Evolutionary conservation across 2,888 invertebrate genomes (phyloP), one percentile per base, ranked within the genome.

Genomic region (Metopia argyrocephala): DNA sequence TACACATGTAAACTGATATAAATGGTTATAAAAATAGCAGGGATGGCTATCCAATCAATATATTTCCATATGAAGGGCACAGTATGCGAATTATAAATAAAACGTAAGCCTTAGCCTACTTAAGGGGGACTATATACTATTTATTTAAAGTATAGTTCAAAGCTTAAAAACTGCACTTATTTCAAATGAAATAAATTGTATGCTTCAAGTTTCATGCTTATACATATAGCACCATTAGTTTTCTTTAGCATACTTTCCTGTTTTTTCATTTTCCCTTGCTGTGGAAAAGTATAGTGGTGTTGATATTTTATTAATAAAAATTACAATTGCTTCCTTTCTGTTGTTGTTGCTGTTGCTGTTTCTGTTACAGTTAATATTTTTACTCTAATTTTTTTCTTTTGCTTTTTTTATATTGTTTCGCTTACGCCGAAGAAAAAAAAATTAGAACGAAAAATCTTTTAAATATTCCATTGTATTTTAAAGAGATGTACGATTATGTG

Each of bases 271-370:
- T 3, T 20, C 6, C 57, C 31, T 57, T 9, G 7, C 31, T 31
- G 31, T 31, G 31, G n/a, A n/a, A 1, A 20, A 4, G 3, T 9
- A 31, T 61, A 56, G 59, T n/a, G n/a, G n/a, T 71, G 59, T 66
- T 61, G 46, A 48, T 73, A 73, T 66, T 66, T 78, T 73, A 71
- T 78, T 66, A 78, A 78, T 71, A 71, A 71, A 71, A 71, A 62
- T 66, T 66, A 66, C 28, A 66, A 59, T 73, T 56, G 7, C 12
- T 0, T 31, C 31, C 12, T 78, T 73, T 61, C 66, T 78, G 66
- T 73, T 54, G 73, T 38, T 46, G 73, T 66, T 66, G 61, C 66
- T n/a, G 70, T 59, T 71, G 62, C 61, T 31, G 12, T 62, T 75
- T 56, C 25, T n/a, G n/a, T n/a, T n/a, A 54, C 62, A 69, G 69